Conservation (phyloP, 2,888 invertebrate species). For the Drosophila nr. perissopoda region DNA sequence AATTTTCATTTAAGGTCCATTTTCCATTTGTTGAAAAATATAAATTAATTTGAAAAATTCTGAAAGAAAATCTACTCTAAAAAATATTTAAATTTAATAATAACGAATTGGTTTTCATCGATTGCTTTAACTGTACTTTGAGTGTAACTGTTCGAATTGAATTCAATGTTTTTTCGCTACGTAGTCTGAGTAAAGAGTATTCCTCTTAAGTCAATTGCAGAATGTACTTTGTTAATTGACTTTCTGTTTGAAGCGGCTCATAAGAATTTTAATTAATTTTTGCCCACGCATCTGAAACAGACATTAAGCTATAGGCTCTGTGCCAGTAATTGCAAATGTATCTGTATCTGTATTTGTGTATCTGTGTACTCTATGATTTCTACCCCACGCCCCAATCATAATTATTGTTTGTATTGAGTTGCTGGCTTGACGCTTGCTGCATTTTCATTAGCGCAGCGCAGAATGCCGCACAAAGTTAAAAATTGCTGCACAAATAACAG, state of each 20-base stretch:
- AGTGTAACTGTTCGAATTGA: neutral
- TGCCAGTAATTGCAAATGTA: slow-evolving; percentile 6
- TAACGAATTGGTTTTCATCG: neutral
- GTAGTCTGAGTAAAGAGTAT: neutral
- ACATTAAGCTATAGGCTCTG: neutral
- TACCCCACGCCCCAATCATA: slow-evolving; percentile 20
- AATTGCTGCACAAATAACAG: slow-evolving; percentile 62
- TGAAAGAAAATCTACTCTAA: neutral
- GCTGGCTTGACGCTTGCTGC: slow-evolving; percentile 33
- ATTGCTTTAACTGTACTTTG: neutral
- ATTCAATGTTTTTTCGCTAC: neutral
- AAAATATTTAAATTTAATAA: neutral
- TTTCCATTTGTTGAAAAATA: neutral
- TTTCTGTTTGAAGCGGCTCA: slow-evolving; percentile 26
- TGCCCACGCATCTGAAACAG: slow-evolving; percentile 22
- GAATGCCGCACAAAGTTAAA: slow-evolving; percentile 64
- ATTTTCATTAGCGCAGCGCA: slow-evolving; percentile 62
- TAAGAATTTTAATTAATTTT: slow-evolving; percentile 67
- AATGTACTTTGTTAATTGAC: slow-evolving; percentile 37
- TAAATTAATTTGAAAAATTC: neutral
- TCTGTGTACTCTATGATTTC: slow-evolving; percentile 35
- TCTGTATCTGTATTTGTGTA: slow-evolving; percentile 3
- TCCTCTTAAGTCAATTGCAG: slow-evolving; percentile 14
- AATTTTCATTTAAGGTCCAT: neutral
- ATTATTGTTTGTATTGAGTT: slow-evolving; percentile 52